Conservation (phyloP, 35 echinoderm and acorn worm genomes). For the Ptychodera flava region DNA sequence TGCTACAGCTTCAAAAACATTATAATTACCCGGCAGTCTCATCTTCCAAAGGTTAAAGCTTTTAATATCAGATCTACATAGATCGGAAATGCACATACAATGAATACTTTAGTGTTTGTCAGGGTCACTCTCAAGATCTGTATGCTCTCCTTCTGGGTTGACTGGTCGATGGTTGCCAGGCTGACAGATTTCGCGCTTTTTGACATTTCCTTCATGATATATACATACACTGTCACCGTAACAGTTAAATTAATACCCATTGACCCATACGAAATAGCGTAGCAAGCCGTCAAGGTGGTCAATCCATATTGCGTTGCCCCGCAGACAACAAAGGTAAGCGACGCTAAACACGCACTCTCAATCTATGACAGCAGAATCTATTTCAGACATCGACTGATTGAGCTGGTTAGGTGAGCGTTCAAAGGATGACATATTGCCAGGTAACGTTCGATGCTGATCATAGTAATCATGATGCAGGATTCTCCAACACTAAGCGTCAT, state of each 20-base stretch:
- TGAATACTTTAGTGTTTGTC: not conserved
- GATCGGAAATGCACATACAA: not conserved
- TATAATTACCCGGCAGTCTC: not conserved
- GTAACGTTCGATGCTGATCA: not conserved
- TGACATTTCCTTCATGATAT: not conserved
- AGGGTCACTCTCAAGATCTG: not conserved
- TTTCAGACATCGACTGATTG: not conserved
- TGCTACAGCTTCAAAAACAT: not conserved
- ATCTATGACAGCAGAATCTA: not conserved
- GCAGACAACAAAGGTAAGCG: not conserved
- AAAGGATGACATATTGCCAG: not conserved
- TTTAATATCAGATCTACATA: not conserved
- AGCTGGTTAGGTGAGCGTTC: not conserved
- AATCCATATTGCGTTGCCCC: not conserved
- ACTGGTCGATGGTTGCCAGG: not conserved
- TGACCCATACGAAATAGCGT: too few species aligned
- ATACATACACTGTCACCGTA: not conserved
- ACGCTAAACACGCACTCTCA: not conserved
- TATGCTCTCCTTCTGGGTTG: not conserved
- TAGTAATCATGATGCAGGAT: not conserved
- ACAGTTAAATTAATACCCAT: not conserved
- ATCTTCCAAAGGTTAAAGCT: not conserved
- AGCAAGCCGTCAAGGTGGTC: too few species aligned
- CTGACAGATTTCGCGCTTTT: not conserved
- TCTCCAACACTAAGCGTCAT: too few species aligned